Evolutionary conservation across 2,113 vertebrate genomes (phyloP).

Genomic region (Polypterus bichir): DNA sequence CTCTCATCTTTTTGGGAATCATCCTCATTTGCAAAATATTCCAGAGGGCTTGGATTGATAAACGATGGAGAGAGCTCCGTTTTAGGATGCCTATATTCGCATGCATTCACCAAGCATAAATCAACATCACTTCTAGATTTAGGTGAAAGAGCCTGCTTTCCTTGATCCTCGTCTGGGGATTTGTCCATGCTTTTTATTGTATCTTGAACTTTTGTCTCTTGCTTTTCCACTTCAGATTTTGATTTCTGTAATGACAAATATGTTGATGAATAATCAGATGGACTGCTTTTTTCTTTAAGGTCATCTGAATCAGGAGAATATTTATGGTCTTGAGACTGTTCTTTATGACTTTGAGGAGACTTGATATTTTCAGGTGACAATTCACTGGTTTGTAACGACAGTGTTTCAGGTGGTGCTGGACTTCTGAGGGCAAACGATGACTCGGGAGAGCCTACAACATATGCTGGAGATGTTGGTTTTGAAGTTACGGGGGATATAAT

Average conservation of each 20-base stretch:
- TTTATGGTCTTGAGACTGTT: constrained; percentile 26
- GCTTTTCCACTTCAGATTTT: constrained; percentile 27
- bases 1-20: constrained; percentile 60
- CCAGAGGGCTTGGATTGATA: constrained; percentile 87
- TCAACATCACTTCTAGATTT: constrained; percentile 76
- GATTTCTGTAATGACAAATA: constrained; percentile 38
- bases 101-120: constrained; percentile 80
- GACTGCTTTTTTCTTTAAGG: constrained; percentile 10
- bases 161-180: constrained; percentile 37
- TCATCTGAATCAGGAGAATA: constrained; percentile 25
- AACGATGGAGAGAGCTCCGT: constrained; percentile 92
- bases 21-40: constrained; percentile 82
- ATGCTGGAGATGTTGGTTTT: constrained; percentile 52
- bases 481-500: constrained; percentile 25
- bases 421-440: constrained; percentile 34
- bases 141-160: constrained; percentile 45
- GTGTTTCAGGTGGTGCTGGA: constrained; percentile 33
- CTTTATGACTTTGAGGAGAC: constrained; percentile 32
- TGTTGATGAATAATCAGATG: constrained; percentile 8
- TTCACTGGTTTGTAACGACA: constrained; percentile 37
- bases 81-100: constrained; percentile 87
- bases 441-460: constrained; percentile 49
- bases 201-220: constrained; percentile 26
- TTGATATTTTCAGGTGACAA: constrained; percentile 2
- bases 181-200: constrained; percentile 25